These are phyloP conservation scores for Rhinolophus sinicus DNA, from an alignment of 2,113 vertebrate genomes.

Conservation along the genomic window DNA sequence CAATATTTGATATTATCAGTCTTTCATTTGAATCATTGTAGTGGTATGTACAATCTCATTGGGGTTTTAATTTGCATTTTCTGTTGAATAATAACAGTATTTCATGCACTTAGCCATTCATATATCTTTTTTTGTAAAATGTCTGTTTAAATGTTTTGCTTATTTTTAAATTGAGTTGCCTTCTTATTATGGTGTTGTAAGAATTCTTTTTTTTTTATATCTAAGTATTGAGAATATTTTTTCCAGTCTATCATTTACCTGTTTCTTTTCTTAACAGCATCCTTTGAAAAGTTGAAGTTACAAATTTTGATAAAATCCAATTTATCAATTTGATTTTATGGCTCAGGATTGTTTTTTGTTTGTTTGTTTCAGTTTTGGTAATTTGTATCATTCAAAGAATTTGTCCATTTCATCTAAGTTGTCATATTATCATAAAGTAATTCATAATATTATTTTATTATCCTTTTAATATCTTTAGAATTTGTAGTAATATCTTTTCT, in stretches of 20 bases:
- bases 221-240: background rate
- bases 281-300: background rate
- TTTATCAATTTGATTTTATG: background rate
- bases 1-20: background rate
- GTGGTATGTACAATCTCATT: background rate
- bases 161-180: background rate
- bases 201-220: constrained; percentile 6
- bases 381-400: background rate
- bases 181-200: background rate
- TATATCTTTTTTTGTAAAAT: background rate
- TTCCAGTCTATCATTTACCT: background rate
- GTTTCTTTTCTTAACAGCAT: background rate
- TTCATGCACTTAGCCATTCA: background rate
- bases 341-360: background rate
- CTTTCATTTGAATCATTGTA: background rate
- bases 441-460: background rate
- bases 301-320: background rate
- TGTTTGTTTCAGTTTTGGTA: background rate
- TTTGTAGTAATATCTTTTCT: background rate
- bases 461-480: background rate
- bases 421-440: background rate
- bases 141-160: constrained; percentile 7
- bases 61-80: background rate
- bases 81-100: background rate
- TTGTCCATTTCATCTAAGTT: background rate